These are phyloP conservation scores for Achlya flavicornis DNA, from an alignment of 2,888 invertebrate genomes.

Conservation along the genomic window DNA sequence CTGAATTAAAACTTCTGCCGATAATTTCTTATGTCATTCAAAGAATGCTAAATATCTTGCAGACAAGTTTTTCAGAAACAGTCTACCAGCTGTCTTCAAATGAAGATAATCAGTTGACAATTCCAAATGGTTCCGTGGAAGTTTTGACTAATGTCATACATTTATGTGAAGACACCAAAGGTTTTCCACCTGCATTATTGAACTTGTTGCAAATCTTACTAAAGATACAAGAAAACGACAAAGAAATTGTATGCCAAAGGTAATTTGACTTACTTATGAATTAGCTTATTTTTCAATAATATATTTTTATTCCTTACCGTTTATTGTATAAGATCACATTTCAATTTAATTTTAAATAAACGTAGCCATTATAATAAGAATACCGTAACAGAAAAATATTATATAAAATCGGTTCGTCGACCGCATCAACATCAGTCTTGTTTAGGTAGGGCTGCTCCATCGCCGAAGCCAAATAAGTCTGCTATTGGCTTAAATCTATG, in stretches of 20 bases:
- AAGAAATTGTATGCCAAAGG: conserved; percentile 44
- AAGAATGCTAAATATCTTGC: conserved; percentile 59
- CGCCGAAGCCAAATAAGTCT: too few species aligned
- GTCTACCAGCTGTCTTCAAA: conserved; percentile 29
- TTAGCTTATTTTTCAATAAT: too few species aligned
- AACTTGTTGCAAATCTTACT: conserved; percentile 57
- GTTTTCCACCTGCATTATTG: conserved; percentile 58
- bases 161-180: conserved; percentile 48
- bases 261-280: conserved; percentile 32
- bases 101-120: conserved; percentile 20
- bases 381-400: too few species aligned
- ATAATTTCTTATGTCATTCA: conserved; percentile 80
- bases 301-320: too few species aligned
- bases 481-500: too few species aligned
- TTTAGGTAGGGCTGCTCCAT: too few species aligned
- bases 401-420: too few species aligned
- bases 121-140: conserved; percentile 28
- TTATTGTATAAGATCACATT: too few species aligned
- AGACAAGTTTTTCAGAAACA: conserved; percentile 47
- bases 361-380: too few species aligned
- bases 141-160: conserved; percentile 42
- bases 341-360: too few species aligned
- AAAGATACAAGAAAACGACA: conserved; percentile 39
- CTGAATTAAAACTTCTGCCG: conserved; percentile 79
- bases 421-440: too few species aligned